Conservation (phyloP, 53 echinoderm and acorn worm species). For the Paracentrotus lividus region DNA sequence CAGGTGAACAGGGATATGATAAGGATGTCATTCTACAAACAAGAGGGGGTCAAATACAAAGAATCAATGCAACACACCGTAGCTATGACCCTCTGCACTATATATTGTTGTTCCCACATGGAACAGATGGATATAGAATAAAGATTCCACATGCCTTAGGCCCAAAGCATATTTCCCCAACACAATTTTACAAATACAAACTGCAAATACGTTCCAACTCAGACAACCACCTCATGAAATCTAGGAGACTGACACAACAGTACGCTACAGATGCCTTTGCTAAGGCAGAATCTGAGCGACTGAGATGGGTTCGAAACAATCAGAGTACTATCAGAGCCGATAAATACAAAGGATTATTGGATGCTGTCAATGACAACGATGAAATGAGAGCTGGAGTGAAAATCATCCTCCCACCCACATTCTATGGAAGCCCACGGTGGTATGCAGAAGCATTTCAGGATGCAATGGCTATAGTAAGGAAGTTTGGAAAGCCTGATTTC, state of each 20-base stretch:
- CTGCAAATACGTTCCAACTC: no score
- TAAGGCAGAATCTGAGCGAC: constrained; percentile 63
- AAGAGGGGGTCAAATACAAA: constrained; percentile 48
- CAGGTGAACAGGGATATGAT: constrained; percentile 59
- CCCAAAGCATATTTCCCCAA: constrained; percentile 49
- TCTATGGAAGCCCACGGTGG: constrained; percentile 70
- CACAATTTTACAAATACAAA: not conserved
- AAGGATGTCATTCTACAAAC: constrained; percentile 54
- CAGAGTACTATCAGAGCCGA: constrained; percentile 66
- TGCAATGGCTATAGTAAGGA: constrained; percentile 76
- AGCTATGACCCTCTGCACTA: constrained; percentile 75
- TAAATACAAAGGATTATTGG: constrained; percentile 72
- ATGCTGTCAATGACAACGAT: constrained; percentile 69
- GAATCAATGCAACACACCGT: constrained; percentile 67
- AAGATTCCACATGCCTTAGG: constrained; percentile 52
- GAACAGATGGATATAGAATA: constrained; percentile 69
- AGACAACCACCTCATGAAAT: not conserved
- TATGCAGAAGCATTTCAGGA: constrained; percentile 70
- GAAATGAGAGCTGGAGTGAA: constrained; percentile 53
- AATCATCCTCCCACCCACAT: constrained; percentile 68
- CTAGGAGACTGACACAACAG: constrained; percentile 49
- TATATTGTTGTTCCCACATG: constrained; percentile 70
- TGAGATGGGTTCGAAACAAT: constrained; percentile 43
- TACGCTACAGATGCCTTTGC: constrained; percentile 23
- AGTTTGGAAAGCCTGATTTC: constrained; percentile 74